Evolutionary conservation across 2,888 invertebrate species (phyloP).

Genomic region (Chorisops tibialis): DNA sequence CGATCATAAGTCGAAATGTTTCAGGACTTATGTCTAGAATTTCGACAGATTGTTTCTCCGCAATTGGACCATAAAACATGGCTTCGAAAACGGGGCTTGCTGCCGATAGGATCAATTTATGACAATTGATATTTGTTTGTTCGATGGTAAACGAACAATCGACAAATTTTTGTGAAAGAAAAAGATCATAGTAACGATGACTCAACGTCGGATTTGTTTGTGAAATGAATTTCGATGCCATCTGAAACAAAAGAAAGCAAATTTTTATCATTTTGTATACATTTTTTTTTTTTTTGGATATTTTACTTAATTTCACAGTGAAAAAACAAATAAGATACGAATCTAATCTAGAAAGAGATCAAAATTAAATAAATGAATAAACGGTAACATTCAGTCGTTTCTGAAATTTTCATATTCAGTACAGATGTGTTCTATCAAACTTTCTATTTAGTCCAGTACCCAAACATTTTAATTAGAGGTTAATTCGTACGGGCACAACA

Average conservation of each 20-base stretch:
- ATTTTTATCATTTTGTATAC: neutral
- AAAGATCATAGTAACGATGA: constrained; percentile 45
- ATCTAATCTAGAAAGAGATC: too few relatives aligned
- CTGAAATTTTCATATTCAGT: too few relatives aligned
- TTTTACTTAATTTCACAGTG: neutral
- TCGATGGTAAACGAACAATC: constrained; percentile 49
- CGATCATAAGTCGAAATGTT: constrained; percentile 49
- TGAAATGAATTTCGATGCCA: constrained; percentile 31
- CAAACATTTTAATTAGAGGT: too few relatives aligned
- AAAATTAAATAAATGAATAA: too few relatives aligned
- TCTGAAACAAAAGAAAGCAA: constrained; percentile 30
- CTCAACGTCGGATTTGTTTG: constrained; percentile 37
- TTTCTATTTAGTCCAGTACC: too few relatives aligned
- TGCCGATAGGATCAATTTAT: constrained; percentile 77
- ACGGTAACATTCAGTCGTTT: too few relatives aligned
- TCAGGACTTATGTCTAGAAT: constrained; percentile 51
- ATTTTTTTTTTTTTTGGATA: neutral
- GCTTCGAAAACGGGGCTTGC: constrained; percentile 86
- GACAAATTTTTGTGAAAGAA: constrained; percentile 44
- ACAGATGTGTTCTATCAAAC: too few relatives aligned
- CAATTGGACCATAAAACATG: constrained; percentile 82
- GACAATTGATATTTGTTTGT: constrained; percentile 61
- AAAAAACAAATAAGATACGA: neutral
- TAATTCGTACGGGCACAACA: too few relatives aligned
- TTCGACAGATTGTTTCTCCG: constrained; percentile 61